These are phyloP conservation scores for Condylura cristata DNA, from an alignment of 2,113 vertebrate genomes.

Conservation along the genomic window DNA sequence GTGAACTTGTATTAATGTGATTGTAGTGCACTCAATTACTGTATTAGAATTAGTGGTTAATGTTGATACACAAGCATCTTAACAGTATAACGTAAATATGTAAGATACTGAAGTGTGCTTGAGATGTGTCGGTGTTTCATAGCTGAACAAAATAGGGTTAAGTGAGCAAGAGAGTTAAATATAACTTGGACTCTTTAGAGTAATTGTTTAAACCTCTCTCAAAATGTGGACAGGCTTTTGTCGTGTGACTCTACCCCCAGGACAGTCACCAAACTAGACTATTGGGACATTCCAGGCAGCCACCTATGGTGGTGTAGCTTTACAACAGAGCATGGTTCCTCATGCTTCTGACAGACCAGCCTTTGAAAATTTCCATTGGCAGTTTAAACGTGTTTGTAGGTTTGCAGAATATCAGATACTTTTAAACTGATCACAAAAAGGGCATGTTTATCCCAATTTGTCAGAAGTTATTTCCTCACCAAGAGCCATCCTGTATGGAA, in stretches of 20 bases:
- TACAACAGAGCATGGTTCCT: not conserved
- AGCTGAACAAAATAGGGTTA: not conserved
- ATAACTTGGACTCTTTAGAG: not conserved
- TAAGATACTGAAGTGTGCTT: not conserved
- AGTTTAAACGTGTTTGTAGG: not conserved
- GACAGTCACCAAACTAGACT: not conserved
- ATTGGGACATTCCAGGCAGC: not conserved
- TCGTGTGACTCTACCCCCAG: not conserved
- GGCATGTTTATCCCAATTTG: not conserved
- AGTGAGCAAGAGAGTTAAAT: not conserved
- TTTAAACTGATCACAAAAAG: not conserved
- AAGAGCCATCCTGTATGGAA: not conserved
- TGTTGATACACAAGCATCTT: not conserved
- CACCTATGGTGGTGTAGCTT: not conserved
- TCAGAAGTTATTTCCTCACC: not conserved
- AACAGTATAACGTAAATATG: not conserved
- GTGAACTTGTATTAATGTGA: not conserved
- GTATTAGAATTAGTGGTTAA: constrained; percentile 5
- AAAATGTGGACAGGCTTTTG: not conserved
- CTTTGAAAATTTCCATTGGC: not conserved
- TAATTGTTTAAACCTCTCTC: not conserved
- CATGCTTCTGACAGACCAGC: not conserved
- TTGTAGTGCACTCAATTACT: not conserved
- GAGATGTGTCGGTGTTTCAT: not conserved
- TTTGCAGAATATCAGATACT: not conserved